Evolutionary conservation across 2,113 vertebrate genomes (phyloP).

Genomic region (Phrynosoma blainvillii): DNA sequence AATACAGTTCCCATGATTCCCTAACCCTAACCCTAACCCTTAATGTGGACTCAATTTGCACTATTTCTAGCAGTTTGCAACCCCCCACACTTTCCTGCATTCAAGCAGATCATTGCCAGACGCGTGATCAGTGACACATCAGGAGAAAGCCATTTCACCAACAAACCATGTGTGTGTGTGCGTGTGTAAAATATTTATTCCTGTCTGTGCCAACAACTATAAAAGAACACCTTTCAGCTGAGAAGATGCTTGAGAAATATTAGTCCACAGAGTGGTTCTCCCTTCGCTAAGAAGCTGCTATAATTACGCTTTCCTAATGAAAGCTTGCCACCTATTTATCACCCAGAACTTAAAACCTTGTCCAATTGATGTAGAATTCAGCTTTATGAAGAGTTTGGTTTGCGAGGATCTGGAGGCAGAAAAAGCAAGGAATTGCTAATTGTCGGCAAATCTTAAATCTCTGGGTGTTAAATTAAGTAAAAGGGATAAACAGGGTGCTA

Average conservation of each 20-base stretch:
- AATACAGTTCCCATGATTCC: no score
- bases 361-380: not conserved
- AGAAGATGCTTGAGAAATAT: conserved; percentile 20
- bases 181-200: conserved; percentile 1
- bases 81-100: not conserved
- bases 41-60: no score
- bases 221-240: conserved; percentile 10
- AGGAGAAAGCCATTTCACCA: not conserved
- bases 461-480: conserved; percentile 27
- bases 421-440: conserved; percentile 32
- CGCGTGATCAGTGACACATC: not conserved
- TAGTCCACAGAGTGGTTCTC: conserved; percentile 9
- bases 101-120: not conserved
- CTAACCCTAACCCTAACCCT: no score
- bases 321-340: conserved; percentile 32
- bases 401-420: conserved; percentile 24
- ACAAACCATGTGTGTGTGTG: not conserved
- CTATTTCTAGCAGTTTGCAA: no score
- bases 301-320: conserved; percentile 28
- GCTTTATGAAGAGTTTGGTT: conserved; percentile 31
- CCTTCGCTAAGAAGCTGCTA: not conserved
- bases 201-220: not conserved
- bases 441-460: conserved; percentile 30
- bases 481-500: conserved; percentile 31
- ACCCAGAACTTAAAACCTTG: conserved; percentile 26